phyloP scores from a whole-genome alignment of 1,140 invertebrate genomes.

The Aporrectodea caliginosa region DNA sequence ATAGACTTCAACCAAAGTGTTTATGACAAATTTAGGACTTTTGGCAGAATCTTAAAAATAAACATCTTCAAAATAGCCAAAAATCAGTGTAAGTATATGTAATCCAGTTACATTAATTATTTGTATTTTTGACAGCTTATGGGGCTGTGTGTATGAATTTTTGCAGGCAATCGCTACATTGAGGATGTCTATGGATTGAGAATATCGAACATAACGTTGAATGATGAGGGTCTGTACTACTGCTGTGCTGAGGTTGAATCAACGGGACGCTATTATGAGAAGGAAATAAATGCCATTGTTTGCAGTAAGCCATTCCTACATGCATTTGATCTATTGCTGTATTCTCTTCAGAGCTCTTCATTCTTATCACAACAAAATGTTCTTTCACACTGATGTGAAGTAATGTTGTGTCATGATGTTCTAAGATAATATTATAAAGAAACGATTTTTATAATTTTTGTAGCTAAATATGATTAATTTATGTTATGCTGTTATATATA shows the following conservation, averaged over 20 bases:
- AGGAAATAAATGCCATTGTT: conserved; percentile 75
- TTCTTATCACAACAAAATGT: no score
- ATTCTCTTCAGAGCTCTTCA: no score
- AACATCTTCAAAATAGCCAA: background rate
- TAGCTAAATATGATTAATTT: no score
- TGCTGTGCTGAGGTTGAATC: conserved; percentile 75
- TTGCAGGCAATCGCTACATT: conserved; percentile 25
- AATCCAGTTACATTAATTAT: background rate
- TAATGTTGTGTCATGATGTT: no score
- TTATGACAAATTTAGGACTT: background rate
- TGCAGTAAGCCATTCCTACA: conserved; percentile 33
- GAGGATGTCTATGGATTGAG: conserved; percentile 24
- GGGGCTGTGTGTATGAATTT: background rate
- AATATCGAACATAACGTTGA: conserved; percentile 61
- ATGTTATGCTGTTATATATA: no score
- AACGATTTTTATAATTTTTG: no score
- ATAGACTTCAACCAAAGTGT: background rate
- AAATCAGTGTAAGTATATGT: background rate
- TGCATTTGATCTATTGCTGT: no score
- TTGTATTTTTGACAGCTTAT: background rate
- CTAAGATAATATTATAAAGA: no score
- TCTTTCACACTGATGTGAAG: no score
- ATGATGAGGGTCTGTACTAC: conserved; percentile 78
- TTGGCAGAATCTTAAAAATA: background rate
- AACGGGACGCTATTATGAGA: conserved; percentile 74